These are phyloP conservation scores for Andrena cerasifolii DNA, from an alignment of 1,140 invertebrate species.

Conservation along the genomic window DNA sequence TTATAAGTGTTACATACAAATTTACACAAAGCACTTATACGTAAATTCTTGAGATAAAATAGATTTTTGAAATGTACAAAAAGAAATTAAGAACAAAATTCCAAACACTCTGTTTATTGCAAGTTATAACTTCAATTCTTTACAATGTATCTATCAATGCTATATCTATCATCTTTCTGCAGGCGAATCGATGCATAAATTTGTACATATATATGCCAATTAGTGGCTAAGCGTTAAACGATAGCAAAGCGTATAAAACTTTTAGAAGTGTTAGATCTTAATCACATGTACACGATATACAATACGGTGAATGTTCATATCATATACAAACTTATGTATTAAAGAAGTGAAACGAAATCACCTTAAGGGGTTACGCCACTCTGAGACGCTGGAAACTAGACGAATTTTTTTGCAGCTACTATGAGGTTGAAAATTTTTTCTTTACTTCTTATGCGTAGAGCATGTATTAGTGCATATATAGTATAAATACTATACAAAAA, in stretches of 20 bases:
- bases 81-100: conserved; percentile 27
- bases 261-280: conserved; percentile 22
- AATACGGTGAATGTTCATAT: background rate
- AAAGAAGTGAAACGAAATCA: conserved; percentile 7
- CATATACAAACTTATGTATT: conserved; percentile 15
- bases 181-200: background rate
- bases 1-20: background rate
- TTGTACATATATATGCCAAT: background rate
- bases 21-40: background rate
- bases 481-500: too few species aligned
- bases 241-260: background rate
- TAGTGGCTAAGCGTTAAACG: background rate
- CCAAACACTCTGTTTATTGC: conserved; percentile 19
- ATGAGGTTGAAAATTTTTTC: too few species aligned
- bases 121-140: background rate
- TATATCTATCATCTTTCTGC: background rate
- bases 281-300: conserved; percentile 21
- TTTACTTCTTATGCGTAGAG: too few species aligned
- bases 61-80: background rate
- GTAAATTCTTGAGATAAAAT: background rate
- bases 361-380: too few species aligned
- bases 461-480: too few species aligned
- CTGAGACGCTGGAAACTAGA: too few species aligned
- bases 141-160: conserved; percentile 5
- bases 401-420: too few species aligned